Percentiles rank a stretch among this genome's conserved stretches.
Conservation (phyloP, 2,888 invertebrate species). For the Lochmaea capreae region DNA sequence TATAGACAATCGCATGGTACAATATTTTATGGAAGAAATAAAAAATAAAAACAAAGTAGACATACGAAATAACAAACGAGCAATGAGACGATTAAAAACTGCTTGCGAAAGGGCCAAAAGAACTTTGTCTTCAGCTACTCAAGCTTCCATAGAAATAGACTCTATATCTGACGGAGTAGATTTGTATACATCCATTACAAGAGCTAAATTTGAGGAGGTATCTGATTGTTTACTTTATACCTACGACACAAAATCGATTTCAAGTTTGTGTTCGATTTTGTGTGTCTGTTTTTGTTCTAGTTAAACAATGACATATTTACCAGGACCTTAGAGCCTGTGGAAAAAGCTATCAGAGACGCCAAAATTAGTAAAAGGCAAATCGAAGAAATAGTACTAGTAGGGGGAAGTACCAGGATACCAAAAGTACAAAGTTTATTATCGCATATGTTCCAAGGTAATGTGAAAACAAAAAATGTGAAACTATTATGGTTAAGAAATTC, state of each 20-base stretch:
- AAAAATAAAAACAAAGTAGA: conserved; percentile 69
- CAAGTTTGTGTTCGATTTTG: no score
- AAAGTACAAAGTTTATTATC: conserved; percentile 74
- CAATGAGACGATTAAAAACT: conserved; percentile 72
- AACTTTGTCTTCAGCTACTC: conserved; percentile 69
- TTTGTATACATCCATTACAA: conserved; percentile 70
- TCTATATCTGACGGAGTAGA: conserved; percentile 72
- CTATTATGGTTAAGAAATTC: not conserved
- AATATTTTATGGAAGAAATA: conserved; percentile 69
- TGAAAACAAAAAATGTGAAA: not conserved
- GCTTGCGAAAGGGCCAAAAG: conserved; percentile 75
- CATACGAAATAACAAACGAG: conserved; percentile 65
- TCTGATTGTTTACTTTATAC: not conserved
- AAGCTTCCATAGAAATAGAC: conserved; percentile 73
- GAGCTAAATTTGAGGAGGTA: conserved; percentile 75
- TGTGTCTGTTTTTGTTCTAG: conserved; percentile 51
- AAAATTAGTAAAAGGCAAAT: conserved; percentile 71
- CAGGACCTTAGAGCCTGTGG: conserved; percentile 74
- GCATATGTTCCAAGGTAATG: conserved; percentile 58
- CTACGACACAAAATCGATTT: no score
- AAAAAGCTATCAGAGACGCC: conserved; percentile 73
- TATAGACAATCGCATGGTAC: conserved; percentile 70
- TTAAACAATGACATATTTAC: conserved; percentile 73
- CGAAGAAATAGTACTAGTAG: conserved; percentile 71
- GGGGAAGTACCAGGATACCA: conserved; percentile 78